phyloP scores from a whole-genome alignment of 2,113 vertebrate genomes.

The Eublepharis macularius region DNA sequence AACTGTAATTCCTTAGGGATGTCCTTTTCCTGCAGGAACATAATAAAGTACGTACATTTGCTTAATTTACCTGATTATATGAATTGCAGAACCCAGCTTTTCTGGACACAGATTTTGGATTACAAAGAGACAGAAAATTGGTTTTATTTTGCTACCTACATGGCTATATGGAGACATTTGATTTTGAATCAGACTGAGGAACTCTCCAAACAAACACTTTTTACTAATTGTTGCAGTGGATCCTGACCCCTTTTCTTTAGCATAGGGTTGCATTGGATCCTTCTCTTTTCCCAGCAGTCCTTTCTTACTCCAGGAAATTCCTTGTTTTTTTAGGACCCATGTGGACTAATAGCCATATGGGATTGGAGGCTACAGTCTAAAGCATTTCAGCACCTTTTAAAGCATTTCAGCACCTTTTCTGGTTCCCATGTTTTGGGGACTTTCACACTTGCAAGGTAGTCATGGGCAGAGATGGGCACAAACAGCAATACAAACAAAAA shows the following conservation, averaged over 20 bases:
- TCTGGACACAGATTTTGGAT: not conserved
- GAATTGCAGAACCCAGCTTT: not conserved
- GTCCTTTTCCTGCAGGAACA: not conserved
- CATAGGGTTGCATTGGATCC: not conserved
- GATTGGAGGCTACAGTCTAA: no score
- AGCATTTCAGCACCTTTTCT: no score
- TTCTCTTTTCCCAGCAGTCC: no score
- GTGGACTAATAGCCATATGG: no score
- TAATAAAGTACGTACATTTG: not conserved
- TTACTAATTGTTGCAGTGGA: not conserved
- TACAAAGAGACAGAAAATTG: not conserved
- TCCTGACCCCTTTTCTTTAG: not conserved
- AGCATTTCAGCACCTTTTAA: no score
- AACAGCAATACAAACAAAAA: no score
- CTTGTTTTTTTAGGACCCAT: no score
- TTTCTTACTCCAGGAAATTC: no score
- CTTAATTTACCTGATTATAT: not conserved
- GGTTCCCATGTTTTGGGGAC: no score
- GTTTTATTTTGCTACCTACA: not conserved
- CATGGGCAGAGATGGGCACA: no score
- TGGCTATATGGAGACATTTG: not conserved
- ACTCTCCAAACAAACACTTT: not conserved
- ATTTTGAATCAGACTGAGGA: not conserved
- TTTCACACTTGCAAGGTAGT: no score
- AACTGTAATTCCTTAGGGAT: not conserved